Base-by-base conservation (phyloP, 2,888 invertebrate genomes). In the Luffia ferchaultella region DNA sequence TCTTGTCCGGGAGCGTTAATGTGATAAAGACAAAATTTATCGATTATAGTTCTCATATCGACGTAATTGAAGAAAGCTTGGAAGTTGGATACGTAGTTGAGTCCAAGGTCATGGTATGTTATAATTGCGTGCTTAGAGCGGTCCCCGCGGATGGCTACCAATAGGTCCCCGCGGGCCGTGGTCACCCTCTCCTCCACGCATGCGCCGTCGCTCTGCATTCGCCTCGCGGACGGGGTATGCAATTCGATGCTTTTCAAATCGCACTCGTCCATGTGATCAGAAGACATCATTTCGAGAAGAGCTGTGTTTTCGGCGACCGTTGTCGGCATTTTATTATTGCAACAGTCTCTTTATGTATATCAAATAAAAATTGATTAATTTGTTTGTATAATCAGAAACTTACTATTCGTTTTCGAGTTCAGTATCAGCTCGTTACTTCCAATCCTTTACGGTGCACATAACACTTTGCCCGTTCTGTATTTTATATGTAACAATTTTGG, bases 1-100 rank as follows among this genome's bases (percentile, higher is more conserved):
- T 98, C 97, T 76, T 99, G 98, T 18, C 99, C 99, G 0, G 98
- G 98, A 47, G 98, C 98, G 70, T 97, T 99, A 45, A 99, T 89
- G 76, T 99, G 98, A 74, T 98, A 98, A 58, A 99, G 93, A 82
- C 97, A 97, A 76, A 99, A 99, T 77, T 96, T 92, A 67, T 96
- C 93, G 64, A 95, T 85, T 58, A 96, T 85, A 48, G 92, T 89
- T 62, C 95, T 86, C 94, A 96, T 96, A 64, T 96, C 93, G 58
- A 93, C 91, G 79, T 90, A 96, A 77, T 96, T 96, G 83, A 96
- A 96, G 84, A 96, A 96, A 46, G 95, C 94, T 85, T 96, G 95
- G 79, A 95, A 96, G 83, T 93, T 95, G 61, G 95, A 93, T 61
- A 94, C 90, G 87, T 94, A 97, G 80, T 98, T 99, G 62, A 99